Conservation (phyloP, 1,140 invertebrate genomes). For the Aphis craccivora region DNA sequence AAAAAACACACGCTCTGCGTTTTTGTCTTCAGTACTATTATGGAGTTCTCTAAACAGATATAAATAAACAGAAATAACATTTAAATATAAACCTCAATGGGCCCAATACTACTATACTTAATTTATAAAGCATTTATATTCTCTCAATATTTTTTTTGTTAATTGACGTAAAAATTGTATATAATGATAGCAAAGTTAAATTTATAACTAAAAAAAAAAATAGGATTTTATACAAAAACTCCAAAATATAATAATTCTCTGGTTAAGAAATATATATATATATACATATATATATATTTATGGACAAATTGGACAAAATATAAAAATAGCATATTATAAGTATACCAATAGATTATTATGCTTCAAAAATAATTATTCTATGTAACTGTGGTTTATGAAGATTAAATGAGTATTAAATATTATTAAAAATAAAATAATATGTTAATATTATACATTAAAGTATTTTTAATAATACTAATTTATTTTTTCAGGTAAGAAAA, state of each 20-base stretch:
- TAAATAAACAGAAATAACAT: background rate
- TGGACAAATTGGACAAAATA: background rate
- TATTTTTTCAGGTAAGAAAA: conserved; percentile 29
- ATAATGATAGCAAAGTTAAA: background rate
- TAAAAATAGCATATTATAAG: background rate
- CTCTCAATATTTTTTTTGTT: background rate
- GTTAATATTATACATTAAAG: background rate
- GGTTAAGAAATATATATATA: background rate
- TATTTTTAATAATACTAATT: background rate
- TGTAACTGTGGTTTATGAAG: background rate
- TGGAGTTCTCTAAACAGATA: background rate
- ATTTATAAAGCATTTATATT: background rate
- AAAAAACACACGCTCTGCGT: background rate
- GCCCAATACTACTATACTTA: background rate
- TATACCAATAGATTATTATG: background rate
- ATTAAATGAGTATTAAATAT: background rate
- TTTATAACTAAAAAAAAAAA: background rate
- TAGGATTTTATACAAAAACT: background rate
- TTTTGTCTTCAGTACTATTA: background rate
- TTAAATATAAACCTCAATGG: background rate
- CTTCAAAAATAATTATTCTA: background rate
- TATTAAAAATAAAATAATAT: background rate
- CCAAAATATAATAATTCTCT: background rate
- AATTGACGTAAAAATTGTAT: background rate
- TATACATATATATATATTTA: too few relatives aligned